These are phyloP conservation scores for Trichonephila inaurata DNA, from an alignment of 1,140 invertebrate species.

Conservation along the genomic window DNA sequence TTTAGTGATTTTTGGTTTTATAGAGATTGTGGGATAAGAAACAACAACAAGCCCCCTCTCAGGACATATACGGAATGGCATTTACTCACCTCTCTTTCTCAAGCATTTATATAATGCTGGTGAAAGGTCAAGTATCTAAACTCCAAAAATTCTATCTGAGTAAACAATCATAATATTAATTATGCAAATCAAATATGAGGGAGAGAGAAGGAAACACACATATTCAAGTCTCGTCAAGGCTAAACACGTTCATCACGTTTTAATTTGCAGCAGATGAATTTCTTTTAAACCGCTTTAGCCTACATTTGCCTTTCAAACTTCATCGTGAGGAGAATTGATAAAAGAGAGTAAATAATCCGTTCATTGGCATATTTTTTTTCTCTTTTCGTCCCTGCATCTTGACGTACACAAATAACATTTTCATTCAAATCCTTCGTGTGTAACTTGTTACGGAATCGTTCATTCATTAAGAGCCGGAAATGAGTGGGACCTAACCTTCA, in stretches of 20 bases:
- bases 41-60: background rate
- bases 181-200: background rate
- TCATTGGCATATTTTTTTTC: background rate
- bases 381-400: background rate
- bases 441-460: slow-evolving; percentile 56
- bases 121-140: background rate
- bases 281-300: background rate
- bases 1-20: too few relatives aligned
- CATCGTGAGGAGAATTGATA: background rate
- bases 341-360: background rate
- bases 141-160: background rate
- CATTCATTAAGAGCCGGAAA: slow-evolving; percentile 73
- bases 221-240: background rate
- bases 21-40: too few relatives aligned
- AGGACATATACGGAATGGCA: background rate
- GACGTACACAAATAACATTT: background rate
- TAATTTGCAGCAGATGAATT: slow-evolving; percentile 11
- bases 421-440: background rate
- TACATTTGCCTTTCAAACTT: background rate
- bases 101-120: background rate
- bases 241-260: slow-evolving; percentile 23
- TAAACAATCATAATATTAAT: background rate
- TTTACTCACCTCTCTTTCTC: background rate
- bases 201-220: background rate
- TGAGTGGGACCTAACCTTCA: slow-evolving; percentile 72